Base-by-base conservation (phyloP, 2,888 invertebrate genomes). In the Eremobia ochroleuca region DNA sequence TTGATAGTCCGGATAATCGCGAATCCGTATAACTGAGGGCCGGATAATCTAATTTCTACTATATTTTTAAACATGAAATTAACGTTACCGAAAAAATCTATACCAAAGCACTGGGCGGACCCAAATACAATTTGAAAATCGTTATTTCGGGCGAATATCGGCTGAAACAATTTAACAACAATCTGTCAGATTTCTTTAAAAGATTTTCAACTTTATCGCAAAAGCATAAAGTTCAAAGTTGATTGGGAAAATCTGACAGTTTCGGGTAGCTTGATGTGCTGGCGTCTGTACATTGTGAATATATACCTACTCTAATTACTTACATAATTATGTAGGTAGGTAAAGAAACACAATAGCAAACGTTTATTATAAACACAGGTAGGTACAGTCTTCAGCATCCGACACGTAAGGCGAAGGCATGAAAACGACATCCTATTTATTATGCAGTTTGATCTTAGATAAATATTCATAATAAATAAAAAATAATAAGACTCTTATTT, bases 361-460 rank as follows among this genome's bases (percentile, higher is more conserved):
- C 52, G 64, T 65, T 73, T 73, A 59, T 77, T 72, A 40, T 68
- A 31, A 46, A 66, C 13, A 9, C 25, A 52, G 0, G 21, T 55
- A 11, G 11, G 8, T 69, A 70, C 49, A 15, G 11, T 25, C 31
- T 61, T 40, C 43, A 66, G 67, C 65, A 62, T 68, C 43, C 37
- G 52, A 66, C 76, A 78, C 67, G 79, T 52, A 65, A 67, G 4
- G 34, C 37, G 13, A 13, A 77, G 68, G 80, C 75, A 86, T 64
- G 77, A 78, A 73, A 80, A 77, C 55, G 40, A 76, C 76, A 77
- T 78, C 69, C 58, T 43, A 18, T 37, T 43, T 43, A 62, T 69
- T 71, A 72, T 52, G 55, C 28, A 73, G 34, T 31, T 15, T 11
- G 34, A 49, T 59, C 11, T 11, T n/a, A 52, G 18, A 67, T 43